phyloP scores from a whole-genome alignment of 2,113 vertebrate genomes.

The Apus apus region DNA sequence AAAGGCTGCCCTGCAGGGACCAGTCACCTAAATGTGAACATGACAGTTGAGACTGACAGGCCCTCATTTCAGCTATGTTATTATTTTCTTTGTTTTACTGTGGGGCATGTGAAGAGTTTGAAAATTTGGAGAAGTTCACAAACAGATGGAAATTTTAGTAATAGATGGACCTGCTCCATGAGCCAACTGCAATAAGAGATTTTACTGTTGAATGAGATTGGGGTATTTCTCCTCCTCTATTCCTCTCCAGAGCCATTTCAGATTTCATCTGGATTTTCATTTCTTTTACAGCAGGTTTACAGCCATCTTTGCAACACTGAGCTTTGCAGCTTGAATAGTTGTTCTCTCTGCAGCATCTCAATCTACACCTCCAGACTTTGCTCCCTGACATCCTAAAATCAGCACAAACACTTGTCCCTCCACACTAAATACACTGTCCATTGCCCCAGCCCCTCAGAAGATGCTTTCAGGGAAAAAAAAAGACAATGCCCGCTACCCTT shows the following conservation, averaged over 20 bases:
- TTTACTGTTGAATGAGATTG: not conserved
- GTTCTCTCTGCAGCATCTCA: not conserved
- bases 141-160: not conserved
- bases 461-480: not conserved
- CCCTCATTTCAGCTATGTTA: not conserved
- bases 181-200: not conserved
- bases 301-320: not conserved
- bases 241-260: not conserved
- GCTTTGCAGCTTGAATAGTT: not conserved
- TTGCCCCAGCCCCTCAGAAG: not conserved
- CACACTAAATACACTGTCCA: not conserved
- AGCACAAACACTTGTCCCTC: not conserved
- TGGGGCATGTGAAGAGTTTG: not conserved
- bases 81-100: not conserved
- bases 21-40: not conserved
- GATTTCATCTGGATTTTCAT: not conserved
- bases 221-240: not conserved
- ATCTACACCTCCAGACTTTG: not conserved
- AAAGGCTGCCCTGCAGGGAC: not conserved
- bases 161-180: not conserved
- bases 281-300: not conserved
- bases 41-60: not conserved
- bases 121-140: not conserved
- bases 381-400: not conserved
- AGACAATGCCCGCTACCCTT: not conserved